Base-by-base conservation (phyloP, 2,888 invertebrate species). In the Abscondita cerata region DNA sequence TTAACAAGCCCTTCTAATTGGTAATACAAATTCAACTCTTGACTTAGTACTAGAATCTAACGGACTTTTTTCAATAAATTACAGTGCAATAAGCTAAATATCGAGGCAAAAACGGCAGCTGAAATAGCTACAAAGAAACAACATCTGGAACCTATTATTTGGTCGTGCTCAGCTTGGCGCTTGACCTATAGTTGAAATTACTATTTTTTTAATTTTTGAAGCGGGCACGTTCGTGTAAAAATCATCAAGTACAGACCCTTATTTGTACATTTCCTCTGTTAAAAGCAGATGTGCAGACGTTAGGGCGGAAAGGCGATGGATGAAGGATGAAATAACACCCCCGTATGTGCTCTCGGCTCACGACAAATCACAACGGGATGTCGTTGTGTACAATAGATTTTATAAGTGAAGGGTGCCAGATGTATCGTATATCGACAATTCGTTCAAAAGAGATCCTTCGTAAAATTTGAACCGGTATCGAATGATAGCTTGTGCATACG, bases 291-390 rank as follows among this genome's bases (percentile, higher is more conserved):
- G 55, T 56, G 47, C 55, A 40, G 38, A 48, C 33, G 31, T 31
- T 9, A 25, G 33, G 33, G 16, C 55, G 55, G 13, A 20, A 48
- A 44, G 34, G 15, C 20, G 54, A 34, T 15, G 15, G 47, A 34
- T 52, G 38, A 15, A 12, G 31, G 44, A 15, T n/a, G 40, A 47
- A 47, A 47, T 46, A 47, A 47, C 40, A 56, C 47, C 55, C 46
- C 48, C 40, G 18, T 36, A 56, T 38, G 18, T 46, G 47, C 47
- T 36, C 20, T 6, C 6, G 16, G 31, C 40, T 40, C 12, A 13
- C 40, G 38, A 56, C 55, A 56, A 56, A 56, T 56, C 55, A 56
- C 48, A 48, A 56, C 54, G 54, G 54, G 38, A 40, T 33, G 47
- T 38, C 48, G 34, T 33, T 11, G 18, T 40, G 31, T 25, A 48